These are phyloP conservation scores for Indicator indicator DNA, from an alignment of 2,113 vertebrate genomes.

Conservation along the genomic window DNA sequence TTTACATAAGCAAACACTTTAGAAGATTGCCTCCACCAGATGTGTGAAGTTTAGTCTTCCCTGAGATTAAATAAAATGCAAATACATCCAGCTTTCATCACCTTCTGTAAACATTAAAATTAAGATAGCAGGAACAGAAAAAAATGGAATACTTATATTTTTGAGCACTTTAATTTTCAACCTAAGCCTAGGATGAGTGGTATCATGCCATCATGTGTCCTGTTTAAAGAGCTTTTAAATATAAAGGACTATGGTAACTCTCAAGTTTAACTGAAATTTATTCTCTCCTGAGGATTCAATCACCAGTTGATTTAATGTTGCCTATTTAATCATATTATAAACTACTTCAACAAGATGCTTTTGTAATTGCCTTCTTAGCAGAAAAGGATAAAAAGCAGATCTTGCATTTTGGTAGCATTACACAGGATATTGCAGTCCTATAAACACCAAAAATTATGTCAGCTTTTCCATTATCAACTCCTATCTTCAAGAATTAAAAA, in stretches of 20 bases:
- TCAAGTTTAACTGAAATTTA: constrained; percentile 35
- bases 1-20: constrained; percentile 65
- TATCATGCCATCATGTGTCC: background rate
- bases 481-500: constrained; percentile 45
- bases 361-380: constrained; percentile 71
- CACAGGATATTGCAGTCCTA: constrained; percentile 50
- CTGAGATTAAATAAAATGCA: constrained; percentile 61
- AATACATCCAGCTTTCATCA: constrained; percentile 48
- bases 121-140: constrained; percentile 1
- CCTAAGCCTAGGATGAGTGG: background rate
- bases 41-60: constrained; percentile 59
- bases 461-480: constrained; percentile 60
- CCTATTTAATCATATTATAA: constrained; percentile 74
- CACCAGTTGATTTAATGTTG: constrained; percentile 72
- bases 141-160: constrained; percentile 24
- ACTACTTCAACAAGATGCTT: constrained; percentile 55
- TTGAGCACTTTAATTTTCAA: constrained; percentile 31
- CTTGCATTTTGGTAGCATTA: constrained; percentile 67
- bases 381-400: constrained; percentile 72
- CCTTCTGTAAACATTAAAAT: constrained; percentile 63
- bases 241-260: constrained; percentile 22
- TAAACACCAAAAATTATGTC: constrained; percentile 57
- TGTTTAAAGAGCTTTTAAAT: constrained; percentile 48
- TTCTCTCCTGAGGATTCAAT: constrained; percentile 61
- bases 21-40: constrained; percentile 46